A percentile compares a stretch with the other conserved stretches of the same genome.
These are phyloP conservation scores for Formica exsecta DNA, from an alignment of 1,140 invertebrate species.

Conservation along the genomic window DNA sequence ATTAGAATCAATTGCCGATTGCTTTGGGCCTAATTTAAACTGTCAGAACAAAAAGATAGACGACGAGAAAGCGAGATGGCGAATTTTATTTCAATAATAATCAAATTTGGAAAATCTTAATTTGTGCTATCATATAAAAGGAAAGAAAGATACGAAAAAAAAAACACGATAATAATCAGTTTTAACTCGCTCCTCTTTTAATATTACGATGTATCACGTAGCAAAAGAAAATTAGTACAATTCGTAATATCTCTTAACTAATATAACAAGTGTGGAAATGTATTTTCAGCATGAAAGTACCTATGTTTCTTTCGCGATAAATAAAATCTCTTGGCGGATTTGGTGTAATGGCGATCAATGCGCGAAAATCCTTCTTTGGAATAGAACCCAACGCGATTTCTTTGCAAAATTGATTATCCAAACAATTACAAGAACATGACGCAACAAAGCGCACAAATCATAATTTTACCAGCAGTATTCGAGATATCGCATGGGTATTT, in stretches of 20 bases:
- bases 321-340: slow-evolving; percentile 11
- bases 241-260: slow-evolving; percentile 41
- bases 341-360: neutral
- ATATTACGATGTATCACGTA: slow-evolving; percentile 42
- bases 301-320: slow-evolving; percentile 36
- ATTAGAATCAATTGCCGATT: slow-evolving; percentile 67
- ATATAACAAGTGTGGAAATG: slow-evolving; percentile 31
- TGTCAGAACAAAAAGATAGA: slow-evolving; percentile 23
- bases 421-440: neutral
- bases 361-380: neutral
- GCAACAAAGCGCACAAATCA: neutral
- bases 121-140: slow-evolving; percentile 32
- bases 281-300: slow-evolving; percentile 56
- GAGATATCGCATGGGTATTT: slow-evolving; percentile 53
- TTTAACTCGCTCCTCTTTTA: slow-evolving; percentile 47
- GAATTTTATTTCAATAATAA: slow-evolving; percentile 15
- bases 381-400: neutral
- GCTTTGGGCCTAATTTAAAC: slow-evolving; percentile 76
- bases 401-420: neutral
- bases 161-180: slow-evolving; percentile 36
- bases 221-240: slow-evolving; percentile 37
- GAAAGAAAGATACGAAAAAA: neutral
- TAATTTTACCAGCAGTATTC: slow-evolving; percentile 41
- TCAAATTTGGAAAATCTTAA: slow-evolving; percentile 27
- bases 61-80: neutral